Evolutionary conservation across 2,797 vertebrate genomes (phyloP).

Genomic region (Squalus acanthias): DNA sequence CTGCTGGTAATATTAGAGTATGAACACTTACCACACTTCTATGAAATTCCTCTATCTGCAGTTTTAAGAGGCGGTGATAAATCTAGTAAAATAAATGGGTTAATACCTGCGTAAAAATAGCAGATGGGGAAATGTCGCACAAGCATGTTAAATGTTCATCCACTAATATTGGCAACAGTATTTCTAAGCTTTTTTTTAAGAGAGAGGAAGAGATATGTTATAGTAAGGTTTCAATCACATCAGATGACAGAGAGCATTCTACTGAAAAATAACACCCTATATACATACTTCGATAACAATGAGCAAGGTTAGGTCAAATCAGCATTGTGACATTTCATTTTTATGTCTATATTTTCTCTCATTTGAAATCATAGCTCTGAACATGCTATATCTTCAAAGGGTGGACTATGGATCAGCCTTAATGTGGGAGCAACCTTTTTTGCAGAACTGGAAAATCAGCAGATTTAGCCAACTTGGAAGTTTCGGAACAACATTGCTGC

Average conservation of each 20-base stretch:
- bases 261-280: not conserved
- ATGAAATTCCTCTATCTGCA: not conserved
- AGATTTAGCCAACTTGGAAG: not conserved
- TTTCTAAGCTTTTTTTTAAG: not conserved
- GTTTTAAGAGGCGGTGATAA: not conserved
- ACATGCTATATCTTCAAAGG: not conserved
- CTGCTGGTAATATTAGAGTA: not conserved
- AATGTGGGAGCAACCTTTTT: not conserved
- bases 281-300: not conserved
- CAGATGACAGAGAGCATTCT: not conserved
- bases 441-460: not conserved
- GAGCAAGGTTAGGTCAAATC: not conserved
- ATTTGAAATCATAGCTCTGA: not conserved
- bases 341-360: not conserved
- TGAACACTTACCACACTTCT: not conserved
- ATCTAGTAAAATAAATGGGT: not conserved
- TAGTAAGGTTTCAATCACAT: not conserved
- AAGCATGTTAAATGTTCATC: not conserved
- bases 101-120: not conserved
- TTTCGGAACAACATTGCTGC: not conserved
- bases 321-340: not conserved
- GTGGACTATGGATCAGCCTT: not conserved
- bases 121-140: not conserved
- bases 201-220: not conserved
- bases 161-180: not conserved